phyloP scores from a whole-genome alignment of 2,797 vertebrate species.

The Hemibagrus guttatus region DNA sequence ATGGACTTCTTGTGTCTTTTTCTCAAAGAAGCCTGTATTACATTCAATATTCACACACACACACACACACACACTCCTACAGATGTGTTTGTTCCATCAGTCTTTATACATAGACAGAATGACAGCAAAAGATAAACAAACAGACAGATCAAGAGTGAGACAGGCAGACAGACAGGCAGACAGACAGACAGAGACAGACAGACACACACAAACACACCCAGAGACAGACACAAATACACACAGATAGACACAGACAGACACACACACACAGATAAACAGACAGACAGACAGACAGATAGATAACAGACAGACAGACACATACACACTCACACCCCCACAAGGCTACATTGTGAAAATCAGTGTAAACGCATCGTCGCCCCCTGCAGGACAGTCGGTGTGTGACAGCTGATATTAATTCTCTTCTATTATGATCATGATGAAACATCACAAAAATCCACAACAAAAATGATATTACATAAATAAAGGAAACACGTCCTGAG shows the following conservation, averaged over 20 bases:
- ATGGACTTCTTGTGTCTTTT: conserved; percentile 42
- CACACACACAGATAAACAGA: conserved; percentile 23
- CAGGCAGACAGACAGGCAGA: background rate
- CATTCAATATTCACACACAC: conserved; percentile 29
- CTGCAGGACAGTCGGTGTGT: background rate
- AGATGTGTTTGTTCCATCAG: background rate
- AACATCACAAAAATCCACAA: background rate
- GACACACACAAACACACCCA: too few species aligned
- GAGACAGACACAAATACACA: background rate
- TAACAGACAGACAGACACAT: background rate
- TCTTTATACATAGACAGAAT: conserved; percentile 28
- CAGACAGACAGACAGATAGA: background rate
- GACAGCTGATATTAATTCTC: background rate
- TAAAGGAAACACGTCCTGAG: background rate
- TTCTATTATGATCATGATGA: background rate
- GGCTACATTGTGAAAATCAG: background rate
- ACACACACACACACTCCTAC: conserved; percentile 6
- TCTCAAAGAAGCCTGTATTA: conserved; percentile 42
- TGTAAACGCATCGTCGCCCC: background rate
- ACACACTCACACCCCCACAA: background rate
- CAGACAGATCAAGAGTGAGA: background rate
- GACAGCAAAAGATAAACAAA: background rate
- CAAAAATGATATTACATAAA: background rate
- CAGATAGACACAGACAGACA: conserved; percentile 23
- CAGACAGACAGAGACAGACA: background rate